Evolutionary conservation across 1,140 invertebrate species (phyloP).

Genomic region (Aethina tumida): DNA sequence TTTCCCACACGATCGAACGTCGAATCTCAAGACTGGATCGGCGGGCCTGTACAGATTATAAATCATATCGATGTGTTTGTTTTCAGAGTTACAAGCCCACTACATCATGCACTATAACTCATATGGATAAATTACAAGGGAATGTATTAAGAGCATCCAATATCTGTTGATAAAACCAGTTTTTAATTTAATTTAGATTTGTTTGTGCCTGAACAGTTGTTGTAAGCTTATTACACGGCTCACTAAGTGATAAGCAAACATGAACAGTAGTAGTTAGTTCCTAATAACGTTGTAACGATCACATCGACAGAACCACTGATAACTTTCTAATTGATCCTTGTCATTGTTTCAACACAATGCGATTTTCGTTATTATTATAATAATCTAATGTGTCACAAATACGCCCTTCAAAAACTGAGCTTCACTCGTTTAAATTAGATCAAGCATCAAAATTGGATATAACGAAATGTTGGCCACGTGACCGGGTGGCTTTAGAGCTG

Average conservation of each 20-base stretch:
- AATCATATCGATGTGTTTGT: not conserved
- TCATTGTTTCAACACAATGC: too few relatives aligned
- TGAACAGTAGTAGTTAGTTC: constrained; percentile 19
- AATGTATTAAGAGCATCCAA: constrained; percentile 2
- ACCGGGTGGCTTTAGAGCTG: too few relatives aligned
- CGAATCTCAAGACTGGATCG: not conserved
- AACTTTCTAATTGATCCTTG: too few relatives aligned
- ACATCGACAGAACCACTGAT: too few relatives aligned
- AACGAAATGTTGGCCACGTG: too few relatives aligned
- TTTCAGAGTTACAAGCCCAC: not conserved
- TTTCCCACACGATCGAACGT: not conserved
- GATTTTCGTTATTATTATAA: too few relatives aligned
- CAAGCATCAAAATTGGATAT: too few relatives aligned
- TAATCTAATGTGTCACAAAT: too few relatives aligned
- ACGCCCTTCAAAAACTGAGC: too few relatives aligned
- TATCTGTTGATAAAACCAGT: constrained; percentile 9
- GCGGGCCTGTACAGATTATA: not conserved
- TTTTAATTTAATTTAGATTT: constrained; percentile 15
- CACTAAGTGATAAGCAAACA: constrained; percentile 28
- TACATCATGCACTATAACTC: not conserved
- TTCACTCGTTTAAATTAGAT: too few relatives aligned
- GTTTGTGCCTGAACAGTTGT: constrained; percentile 21
- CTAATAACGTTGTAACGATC: constrained; percentile 22
- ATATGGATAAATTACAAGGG: not conserved
- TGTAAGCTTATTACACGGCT: constrained; percentile 25